phyloP scores from a whole-genome alignment of 2,888 invertebrate genomes.

The Noctuana brunneofusca region DNA sequence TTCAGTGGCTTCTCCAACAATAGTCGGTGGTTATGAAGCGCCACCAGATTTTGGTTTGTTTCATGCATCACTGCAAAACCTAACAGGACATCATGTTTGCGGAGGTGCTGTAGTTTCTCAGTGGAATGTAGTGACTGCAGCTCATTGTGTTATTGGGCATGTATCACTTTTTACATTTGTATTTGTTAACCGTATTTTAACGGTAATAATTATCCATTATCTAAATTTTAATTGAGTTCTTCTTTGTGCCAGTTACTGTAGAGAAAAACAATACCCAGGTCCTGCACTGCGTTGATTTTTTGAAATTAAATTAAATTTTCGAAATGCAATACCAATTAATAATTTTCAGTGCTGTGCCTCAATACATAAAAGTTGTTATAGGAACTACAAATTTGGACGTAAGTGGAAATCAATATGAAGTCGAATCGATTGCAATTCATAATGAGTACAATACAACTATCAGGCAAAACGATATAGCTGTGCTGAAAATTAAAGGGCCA shows the following conservation, averaged over 20 bases:
- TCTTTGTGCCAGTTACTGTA: too few species aligned
- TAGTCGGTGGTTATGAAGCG: constrained; percentile 65
- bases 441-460: constrained; percentile 51
- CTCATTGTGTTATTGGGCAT: constrained; percentile 62
- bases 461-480: constrained; percentile 64
- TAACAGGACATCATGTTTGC: constrained; percentile 68
- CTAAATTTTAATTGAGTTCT: too few species aligned
- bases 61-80: constrained; percentile 71
- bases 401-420: constrained; percentile 53
- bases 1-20: constrained; percentile 40
- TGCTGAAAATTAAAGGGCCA: constrained; percentile 53
- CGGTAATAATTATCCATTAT: too few species aligned
- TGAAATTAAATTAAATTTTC: background rate
- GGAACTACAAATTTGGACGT: constrained; percentile 65
- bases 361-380: constrained; percentile 59
- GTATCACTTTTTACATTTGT: background rate
- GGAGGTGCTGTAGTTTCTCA: constrained; percentile 68
- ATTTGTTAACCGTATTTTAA: background rate
- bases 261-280: too few species aligned
- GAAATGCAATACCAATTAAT: background rate
- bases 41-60: constrained; percentile 57
- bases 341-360: constrained; percentile 58
- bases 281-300: background rate
- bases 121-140: constrained; percentile 63
- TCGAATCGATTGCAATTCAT: constrained; percentile 53